Conservation (phyloP, 1,140 invertebrate species). For the Ostrea edulis region DNA sequence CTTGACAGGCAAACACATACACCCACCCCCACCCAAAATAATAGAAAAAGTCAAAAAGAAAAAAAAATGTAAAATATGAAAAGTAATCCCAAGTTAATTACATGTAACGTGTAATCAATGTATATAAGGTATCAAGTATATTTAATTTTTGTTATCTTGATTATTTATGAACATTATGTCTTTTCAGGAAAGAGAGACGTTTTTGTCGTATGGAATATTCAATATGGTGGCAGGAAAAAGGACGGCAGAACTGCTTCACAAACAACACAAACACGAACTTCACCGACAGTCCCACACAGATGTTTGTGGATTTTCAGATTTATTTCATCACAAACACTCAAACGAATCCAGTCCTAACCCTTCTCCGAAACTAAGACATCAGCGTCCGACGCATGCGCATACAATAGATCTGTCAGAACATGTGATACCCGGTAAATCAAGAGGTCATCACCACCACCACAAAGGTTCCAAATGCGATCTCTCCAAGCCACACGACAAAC, state of each 20-base stretch:
- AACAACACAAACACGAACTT: conserved; percentile 49
- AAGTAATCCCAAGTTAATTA: too few relatives aligned
- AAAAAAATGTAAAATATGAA: too few relatives aligned
- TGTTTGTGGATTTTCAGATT: conserved; percentile 1
- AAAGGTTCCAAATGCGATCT: conserved; percentile 21
- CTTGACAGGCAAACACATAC: too few relatives aligned
- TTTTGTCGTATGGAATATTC: conserved; percentile 51
- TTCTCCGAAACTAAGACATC: conserved; percentile 15
- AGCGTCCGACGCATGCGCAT: conserved; percentile 22
- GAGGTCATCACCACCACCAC: not conserved
- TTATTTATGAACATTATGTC: not conserved
- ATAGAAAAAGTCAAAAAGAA: too few relatives aligned
- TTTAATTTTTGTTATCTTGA: too few relatives aligned
- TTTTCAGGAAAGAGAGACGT: conserved; percentile 44
- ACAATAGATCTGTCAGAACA: conserved; percentile 14
- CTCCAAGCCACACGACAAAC: not conserved
- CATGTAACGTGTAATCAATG: too few relatives aligned
- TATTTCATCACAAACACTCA: conserved; percentile 37
- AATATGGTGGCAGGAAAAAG: conserved; percentile 52
- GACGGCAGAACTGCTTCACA: conserved; percentile 49
- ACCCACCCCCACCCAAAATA: too few relatives aligned
- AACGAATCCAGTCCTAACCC: conserved; percentile 26
- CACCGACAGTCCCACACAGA: conserved; percentile 30
- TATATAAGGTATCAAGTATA: too few relatives aligned
- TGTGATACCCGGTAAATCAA: not conserved